These are phyloP conservation scores for Halcyon chelicuti DNA, from an alignment of 2,797 vertebrate species.

Conservation along the genomic window DNA sequence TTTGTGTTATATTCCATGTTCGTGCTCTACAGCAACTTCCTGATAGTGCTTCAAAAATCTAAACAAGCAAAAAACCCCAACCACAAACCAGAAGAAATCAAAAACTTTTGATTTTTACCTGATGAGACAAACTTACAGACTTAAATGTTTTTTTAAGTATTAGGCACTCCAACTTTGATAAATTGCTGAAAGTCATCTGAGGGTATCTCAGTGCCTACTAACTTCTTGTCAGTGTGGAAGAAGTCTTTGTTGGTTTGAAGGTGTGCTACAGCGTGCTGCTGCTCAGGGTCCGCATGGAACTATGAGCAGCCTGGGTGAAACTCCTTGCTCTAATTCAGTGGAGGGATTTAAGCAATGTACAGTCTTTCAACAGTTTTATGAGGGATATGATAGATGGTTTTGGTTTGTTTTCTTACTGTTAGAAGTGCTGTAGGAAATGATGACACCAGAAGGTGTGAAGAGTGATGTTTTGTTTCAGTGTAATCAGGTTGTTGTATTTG, in stretches of 20 bases:
- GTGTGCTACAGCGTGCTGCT: background rate
- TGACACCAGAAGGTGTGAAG: background rate
- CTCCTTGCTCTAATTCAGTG: background rate
- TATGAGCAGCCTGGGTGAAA: accelerated
- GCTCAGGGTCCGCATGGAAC: accelerated
- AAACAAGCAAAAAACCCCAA: background rate
- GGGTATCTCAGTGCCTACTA: background rate
- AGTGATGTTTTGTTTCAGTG: background rate
- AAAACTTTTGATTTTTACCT: background rate
- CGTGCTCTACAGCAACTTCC: background rate
- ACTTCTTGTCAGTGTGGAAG: background rate
- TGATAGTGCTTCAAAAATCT: background rate
- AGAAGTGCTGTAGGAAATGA: background rate
- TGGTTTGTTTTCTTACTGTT: background rate
- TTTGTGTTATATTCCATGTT: background rate
- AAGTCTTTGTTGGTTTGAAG: background rate
- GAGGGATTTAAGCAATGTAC: background rate
- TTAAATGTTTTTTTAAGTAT: background rate
- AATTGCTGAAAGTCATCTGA: background rate
- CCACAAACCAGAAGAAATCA: background rate
- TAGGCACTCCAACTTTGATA: background rate
- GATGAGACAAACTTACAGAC: background rate
- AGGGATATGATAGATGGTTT: background rate
- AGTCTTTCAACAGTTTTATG: background rate
- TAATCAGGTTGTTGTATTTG: background rate